phyloP scores from a whole-genome alignment of 2,888 invertebrate species.

The Keiferia lycopersicella region DNA sequence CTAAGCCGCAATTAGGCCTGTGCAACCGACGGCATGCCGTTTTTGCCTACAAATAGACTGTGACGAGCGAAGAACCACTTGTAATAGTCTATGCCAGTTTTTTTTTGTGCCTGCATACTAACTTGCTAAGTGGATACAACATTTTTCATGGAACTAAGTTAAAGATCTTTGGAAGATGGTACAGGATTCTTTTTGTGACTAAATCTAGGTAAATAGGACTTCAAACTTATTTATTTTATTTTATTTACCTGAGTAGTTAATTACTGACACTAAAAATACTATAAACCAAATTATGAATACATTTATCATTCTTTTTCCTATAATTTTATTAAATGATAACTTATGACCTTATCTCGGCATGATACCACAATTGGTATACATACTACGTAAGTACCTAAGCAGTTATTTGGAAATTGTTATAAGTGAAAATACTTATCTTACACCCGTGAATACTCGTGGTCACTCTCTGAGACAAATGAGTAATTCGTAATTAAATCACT shows the following conservation, averaged over 20 bases:
- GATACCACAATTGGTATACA: too few species aligned
- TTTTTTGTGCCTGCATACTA: constrained; percentile 9
- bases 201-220: too few species aligned
- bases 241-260: too few species aligned
- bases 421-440: not conserved
- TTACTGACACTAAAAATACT: too few species aligned
- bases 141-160: not conserved
- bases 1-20: constrained; percentile 45
- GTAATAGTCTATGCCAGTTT: constrained; percentile 17
- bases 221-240: too few species aligned
- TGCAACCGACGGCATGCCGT: constrained; percentile 41
- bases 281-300: too few species aligned
- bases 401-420: not conserved
- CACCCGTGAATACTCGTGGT: not conserved
- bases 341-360: too few species aligned
- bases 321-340: too few species aligned
- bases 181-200: not conserved
- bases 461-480: constrained; percentile 7
- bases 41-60: constrained; percentile 46
- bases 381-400: not conserved
- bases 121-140: not conserved
- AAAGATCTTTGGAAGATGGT: constrained; percentile 1
- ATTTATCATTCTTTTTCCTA: too few species aligned
- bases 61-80: constrained; percentile 36
- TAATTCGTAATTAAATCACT: not conserved